A percentile compares a stretch with the other conserved stretches of the same genome.
phyloP scores from a whole-genome alignment of 2,888 invertebrate species.

The Boloria euphrosyne region DNA sequence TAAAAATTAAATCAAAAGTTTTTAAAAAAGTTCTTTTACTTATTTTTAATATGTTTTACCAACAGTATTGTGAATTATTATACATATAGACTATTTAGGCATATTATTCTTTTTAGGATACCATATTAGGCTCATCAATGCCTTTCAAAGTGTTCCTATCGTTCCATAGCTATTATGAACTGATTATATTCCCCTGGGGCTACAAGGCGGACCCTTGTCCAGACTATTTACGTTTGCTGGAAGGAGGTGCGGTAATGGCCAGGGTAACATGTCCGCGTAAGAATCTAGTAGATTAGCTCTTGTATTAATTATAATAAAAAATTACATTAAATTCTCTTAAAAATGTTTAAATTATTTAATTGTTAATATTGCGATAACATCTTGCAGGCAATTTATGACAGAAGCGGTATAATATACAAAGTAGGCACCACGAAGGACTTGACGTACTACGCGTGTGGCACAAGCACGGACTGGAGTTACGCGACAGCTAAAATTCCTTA shows the following conservation, averaged over 20 bases:
- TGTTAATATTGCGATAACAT: background rate
- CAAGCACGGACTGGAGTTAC: conserved; percentile 76
- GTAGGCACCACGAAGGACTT: conserved; percentile 74
- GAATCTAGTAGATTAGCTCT: conserved; percentile 38
- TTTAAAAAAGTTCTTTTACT: background rate
- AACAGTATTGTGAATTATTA: no score
- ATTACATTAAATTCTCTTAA: background rate
- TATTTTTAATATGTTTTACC: no score
- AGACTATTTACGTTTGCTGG: conserved; percentile 64
- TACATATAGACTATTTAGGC: background rate
- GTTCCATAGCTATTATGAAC: conserved; percentile 73
- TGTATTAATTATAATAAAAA: background rate
- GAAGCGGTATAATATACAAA: conserved; percentile 65
- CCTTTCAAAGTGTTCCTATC: conserved; percentile 72
- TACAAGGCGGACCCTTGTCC: conserved; percentile 66
- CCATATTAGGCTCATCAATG: conserved; percentile 61
- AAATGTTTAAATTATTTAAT: background rate
- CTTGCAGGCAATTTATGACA: conserved; percentile 69
- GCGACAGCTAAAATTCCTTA: conserved; percentile 70
- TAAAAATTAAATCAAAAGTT: no score
- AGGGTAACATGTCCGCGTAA: conserved; percentile 59
- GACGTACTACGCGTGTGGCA: conserved; percentile 72
- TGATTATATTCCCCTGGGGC: conserved; percentile 77
- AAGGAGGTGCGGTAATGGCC: conserved; percentile 68
- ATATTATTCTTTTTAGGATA: conserved; percentile 56